Conservation (phyloP, 2,797 vertebrate species). For the Pristis pectinata region DNA sequence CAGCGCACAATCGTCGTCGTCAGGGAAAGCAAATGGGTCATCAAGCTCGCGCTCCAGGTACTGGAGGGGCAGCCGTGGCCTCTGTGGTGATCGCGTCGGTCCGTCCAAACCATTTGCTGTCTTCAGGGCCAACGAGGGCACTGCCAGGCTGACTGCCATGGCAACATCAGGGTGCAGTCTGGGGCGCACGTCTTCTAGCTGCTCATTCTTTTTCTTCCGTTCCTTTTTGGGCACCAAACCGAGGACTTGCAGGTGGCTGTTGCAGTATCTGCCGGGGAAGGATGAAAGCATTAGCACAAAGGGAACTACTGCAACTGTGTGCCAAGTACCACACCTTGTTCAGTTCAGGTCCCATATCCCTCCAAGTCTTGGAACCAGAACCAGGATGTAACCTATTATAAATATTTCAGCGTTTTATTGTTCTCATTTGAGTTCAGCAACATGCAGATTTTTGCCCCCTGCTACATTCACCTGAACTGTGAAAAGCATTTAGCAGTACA, state of each 20-base stretch:
- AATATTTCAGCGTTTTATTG: neutral
- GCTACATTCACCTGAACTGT: neutral
- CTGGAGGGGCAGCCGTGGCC: conserved; percentile 74
- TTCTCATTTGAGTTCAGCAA: neutral
- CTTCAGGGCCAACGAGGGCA: conserved; percentile 88
- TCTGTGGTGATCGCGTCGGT: conserved; percentile 85
- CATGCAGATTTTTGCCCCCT: neutral
- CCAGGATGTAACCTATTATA: neutral
- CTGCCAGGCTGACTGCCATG: conserved; percentile 91
- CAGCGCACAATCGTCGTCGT: conserved; percentile 73
- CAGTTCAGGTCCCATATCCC: neutral
- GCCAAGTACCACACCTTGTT: neutral
- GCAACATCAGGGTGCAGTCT: conserved; percentile 80
- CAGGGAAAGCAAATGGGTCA: conserved; percentile 93
- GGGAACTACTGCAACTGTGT: neutral
- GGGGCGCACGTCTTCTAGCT: conserved; percentile 83
- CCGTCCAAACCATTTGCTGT: conserved; percentile 87
- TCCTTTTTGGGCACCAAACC: conserved; percentile 99
- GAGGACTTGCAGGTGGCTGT: conserved; percentile 97
- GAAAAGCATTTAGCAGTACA: neutral
- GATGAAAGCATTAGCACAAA: neutral
- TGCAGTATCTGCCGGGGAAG: conserved; percentile 82
- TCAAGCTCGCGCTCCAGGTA: conserved; percentile 81
- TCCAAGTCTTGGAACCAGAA: neutral
- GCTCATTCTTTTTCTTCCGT: conserved; percentile 97